phyloP scores from a whole-genome alignment of 2,888 invertebrate genomes.

The Caenorhabditis sp. region DNA sequence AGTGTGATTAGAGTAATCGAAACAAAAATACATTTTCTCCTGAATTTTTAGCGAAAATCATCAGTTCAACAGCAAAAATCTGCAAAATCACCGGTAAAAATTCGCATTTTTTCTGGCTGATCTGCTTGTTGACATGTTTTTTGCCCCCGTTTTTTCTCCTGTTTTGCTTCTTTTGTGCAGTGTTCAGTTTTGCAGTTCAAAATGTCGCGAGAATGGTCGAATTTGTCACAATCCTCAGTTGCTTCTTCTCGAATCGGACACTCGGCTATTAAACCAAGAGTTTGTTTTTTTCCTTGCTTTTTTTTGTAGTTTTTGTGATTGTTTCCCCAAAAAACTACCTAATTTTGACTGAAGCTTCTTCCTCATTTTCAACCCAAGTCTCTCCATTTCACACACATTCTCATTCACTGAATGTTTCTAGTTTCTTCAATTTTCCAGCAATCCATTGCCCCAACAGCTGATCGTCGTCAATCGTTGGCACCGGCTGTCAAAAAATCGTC shows the following conservation, averaged over 20 bases:
- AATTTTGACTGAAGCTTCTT: no score
- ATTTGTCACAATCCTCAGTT: constrained; percentile 39
- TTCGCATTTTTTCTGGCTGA: not conserved
- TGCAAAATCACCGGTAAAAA: constrained; percentile 29
- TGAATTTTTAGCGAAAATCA: not conserved
- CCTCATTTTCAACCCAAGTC: no score
- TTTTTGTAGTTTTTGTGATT: not conserved
- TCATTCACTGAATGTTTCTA: no score
- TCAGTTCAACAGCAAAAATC: constrained; percentile 23
- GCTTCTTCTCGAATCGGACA: constrained; percentile 36
- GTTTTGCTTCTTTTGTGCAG: not conserved
- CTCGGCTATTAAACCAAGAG: constrained; percentile 24
- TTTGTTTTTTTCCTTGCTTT: constrained; percentile 13
- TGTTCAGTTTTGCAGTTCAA: constrained; percentile 34
- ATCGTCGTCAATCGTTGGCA: constrained; percentile 20
- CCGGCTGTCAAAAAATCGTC: constrained; percentile 25
- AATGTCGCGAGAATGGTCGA: constrained; percentile 45
- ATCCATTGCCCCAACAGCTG: constrained; percentile 22
- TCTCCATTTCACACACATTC: no score
- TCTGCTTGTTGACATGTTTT: not conserved
- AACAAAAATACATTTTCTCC: no score
- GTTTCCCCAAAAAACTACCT: not conserved
- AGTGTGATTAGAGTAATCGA: no score
- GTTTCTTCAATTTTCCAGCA: constrained; percentile 11
- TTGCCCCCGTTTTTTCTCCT: not conserved